Conservation (phyloP, 2,888 invertebrate species). For the Drosophila atripex region DNA sequence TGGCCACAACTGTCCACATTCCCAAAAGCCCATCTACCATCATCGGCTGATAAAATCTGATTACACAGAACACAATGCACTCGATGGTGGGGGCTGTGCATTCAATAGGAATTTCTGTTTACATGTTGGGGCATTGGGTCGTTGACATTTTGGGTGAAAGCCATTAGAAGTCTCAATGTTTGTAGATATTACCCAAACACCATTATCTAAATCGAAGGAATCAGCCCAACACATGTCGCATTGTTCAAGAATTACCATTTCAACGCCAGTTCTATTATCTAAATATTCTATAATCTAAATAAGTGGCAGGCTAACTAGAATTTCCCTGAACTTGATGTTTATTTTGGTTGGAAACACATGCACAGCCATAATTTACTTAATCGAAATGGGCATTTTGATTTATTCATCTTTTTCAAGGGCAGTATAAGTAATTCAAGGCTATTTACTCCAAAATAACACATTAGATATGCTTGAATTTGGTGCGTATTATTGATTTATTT, state of each 20-base stretch:
- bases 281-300: conserved; percentile 5
- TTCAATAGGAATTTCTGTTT: conserved; percentile 1
- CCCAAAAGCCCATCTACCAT: conserved; percentile 29
- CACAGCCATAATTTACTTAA: background rate
- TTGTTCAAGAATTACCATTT: background rate
- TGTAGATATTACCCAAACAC: background rate
- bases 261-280: background rate
- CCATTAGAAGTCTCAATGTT: conserved; percentile 10
- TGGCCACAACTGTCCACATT: conserved; percentile 47
- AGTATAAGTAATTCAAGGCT: background rate
- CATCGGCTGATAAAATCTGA: conserved; percentile 24
- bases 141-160: conserved; percentile 17
- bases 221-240: background rate
- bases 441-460: conserved; percentile 3
- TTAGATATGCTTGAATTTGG: conserved; percentile 8
- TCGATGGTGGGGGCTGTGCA: conserved; percentile 2
- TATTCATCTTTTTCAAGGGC: background rate
- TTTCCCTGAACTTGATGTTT: background rate
- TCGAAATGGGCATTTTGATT: conserved; percentile 2
- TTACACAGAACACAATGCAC: conserved; percentile 26
- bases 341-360: background rate
- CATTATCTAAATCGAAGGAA: conserved; percentile 1
- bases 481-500: conserved; percentile 37
- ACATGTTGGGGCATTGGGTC: conserved; percentile 19
- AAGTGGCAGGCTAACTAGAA: background rate